Base-by-base conservation (phyloP, 1,140 invertebrate genomes). In the Argopecten irradians region DNA sequence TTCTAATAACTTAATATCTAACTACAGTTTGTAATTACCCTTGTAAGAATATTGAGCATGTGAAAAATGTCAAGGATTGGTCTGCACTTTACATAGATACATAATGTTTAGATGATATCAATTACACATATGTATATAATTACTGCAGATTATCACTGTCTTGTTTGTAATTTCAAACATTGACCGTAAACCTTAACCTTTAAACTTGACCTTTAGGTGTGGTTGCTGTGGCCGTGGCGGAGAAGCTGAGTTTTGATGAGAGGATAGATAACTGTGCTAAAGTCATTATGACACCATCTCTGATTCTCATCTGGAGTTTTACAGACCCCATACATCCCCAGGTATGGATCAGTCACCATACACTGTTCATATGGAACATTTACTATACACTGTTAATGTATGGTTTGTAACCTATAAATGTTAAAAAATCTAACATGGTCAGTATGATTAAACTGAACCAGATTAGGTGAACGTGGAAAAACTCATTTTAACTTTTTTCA, bases 251-350 rank as follows among this genome's bases (percentile, higher is more conserved):
- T 14, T 96, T 96, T 92, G 96, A 96, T 91, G 94, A 96, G 43
- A 91, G 95, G 36, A 94, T 96, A 22, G 96, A 96, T 86, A 90
- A 94, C 28, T 91, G 95, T 13, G 93, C 94, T 14, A 96, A 95
- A 93, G 92, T 94, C n/a, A 94, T 96, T 35, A 95, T 96, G 93
- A 95, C 94, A 14, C 94, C 95, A 36, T 96, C 95, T 41, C 92
- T 96, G 14, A 95, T 96, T 22, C 91, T 96, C 0, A 94, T 96
- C 83, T 96, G 96, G 96, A 96, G 95, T 92, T 96, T 96, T 91
- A 93, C 94, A 22, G 95, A 96, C 91, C 96, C 96, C 16, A 95
- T 96, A 86, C 94, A 96, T 87, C 96, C 96, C 87, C 95, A 96
- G 93, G 95, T 96, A 90, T 85, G 43, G 28, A 32, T 46, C 32